Evolutionary conservation across 2,113 vertebrate genomes (phyloP).

Genomic region (Gulo gulo): DNA sequence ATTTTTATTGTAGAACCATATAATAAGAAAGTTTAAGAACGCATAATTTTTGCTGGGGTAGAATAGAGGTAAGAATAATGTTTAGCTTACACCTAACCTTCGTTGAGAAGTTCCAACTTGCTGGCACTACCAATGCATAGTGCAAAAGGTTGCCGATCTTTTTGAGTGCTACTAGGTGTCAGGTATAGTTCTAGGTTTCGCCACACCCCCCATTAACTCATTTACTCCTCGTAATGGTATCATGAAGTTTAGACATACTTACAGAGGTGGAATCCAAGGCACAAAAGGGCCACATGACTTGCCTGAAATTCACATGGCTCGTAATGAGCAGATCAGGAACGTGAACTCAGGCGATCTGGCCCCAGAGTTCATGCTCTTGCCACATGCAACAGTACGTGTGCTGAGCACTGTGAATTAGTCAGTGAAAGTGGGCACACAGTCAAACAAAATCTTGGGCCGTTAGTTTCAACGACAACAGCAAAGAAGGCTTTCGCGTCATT

Average conservation of each 20-base stretch:
- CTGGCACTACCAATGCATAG: background rate
- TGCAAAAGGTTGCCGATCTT: background rate
- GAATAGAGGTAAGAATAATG: background rate
- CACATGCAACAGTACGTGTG: background rate
- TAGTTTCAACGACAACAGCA: background rate
- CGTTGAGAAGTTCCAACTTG: background rate
- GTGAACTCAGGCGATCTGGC: background rate
- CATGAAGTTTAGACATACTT: background rate
- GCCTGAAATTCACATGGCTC: background rate
- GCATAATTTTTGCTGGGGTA: background rate
- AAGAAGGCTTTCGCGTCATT: background rate
- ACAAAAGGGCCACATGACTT: background rate
- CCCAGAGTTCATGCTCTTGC: background rate
- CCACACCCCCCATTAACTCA: background rate
- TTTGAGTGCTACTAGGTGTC: background rate
- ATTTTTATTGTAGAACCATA: background rate
- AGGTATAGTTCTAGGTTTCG: background rate
- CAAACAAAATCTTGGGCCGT: background rate
- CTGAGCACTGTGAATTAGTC: background rate
- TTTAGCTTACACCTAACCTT: background rate
- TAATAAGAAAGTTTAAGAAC: constrained; percentile 19
- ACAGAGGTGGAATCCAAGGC: background rate
- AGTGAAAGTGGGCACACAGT: background rate
- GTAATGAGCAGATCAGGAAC: background rate
- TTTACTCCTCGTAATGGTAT: background rate